Conservation (phyloP, 2,888 invertebrate genomes). For the Drosophila lutescens region DNA sequence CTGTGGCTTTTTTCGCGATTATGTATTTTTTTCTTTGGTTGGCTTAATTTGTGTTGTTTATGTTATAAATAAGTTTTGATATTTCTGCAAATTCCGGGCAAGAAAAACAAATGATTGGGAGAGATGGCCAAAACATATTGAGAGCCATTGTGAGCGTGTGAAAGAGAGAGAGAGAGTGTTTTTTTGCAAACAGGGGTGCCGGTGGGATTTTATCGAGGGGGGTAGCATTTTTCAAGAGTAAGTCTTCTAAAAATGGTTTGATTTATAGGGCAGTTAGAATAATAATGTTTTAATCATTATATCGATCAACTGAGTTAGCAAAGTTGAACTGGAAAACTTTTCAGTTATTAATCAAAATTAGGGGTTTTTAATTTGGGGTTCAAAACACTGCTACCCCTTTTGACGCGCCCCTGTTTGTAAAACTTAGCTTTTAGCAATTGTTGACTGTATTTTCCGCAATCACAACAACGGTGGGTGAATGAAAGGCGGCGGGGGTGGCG, state of each 20-base stretch:
- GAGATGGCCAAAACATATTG: conserved; percentile 4
- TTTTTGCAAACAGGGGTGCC: conserved; percentile 19
- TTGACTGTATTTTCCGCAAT: conserved; percentile 47
- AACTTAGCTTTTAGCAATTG: conserved; percentile 50
- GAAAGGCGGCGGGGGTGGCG: conserved; percentile 3
- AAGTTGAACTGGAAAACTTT: not conserved
- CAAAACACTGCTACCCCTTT: not conserved
- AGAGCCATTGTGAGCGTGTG: not conserved
- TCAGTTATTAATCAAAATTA: too few relatives aligned
- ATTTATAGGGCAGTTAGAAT: too few relatives aligned
- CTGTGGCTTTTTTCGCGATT: conserved; percentile 34
- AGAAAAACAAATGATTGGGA: conserved; percentile 26
- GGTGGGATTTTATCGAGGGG: not conserved
- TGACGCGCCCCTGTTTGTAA: conserved; percentile 5
- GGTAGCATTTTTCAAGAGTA: not conserved
- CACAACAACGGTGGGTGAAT: conserved; percentile 26
- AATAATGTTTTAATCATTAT: too few relatives aligned
- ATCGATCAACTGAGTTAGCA: too few relatives aligned
- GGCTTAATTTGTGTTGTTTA: conserved; percentile 61
- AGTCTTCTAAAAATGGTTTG: not conserved
- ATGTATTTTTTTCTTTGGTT: conserved; percentile 19
- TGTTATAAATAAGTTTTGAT: conserved; percentile 67
- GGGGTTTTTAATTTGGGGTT: too few relatives aligned
- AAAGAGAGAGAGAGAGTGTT: conserved; percentile 5
- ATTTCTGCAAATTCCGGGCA: conserved; percentile 47